A percentile compares a stretch with the other conserved stretches of the same genome.
Evolutionary conservation across 2,797 vertebrate species (phyloP).

Genomic region (Cyclopterus lumpus): DNA sequence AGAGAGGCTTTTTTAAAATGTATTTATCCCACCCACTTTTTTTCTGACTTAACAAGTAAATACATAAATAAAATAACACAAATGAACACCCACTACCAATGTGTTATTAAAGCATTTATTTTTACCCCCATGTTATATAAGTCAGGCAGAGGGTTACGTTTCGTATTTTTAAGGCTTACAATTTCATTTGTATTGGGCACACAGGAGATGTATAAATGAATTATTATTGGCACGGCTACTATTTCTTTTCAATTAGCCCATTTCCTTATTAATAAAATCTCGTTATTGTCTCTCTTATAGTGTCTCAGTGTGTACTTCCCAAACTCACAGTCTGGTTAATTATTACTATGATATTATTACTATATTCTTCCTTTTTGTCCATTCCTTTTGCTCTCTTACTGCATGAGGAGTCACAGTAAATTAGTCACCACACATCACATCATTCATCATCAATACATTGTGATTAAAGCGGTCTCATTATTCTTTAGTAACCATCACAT

Average conservation of each 20-base stretch:
- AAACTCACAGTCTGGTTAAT: constrained; percentile 6
- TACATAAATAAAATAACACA: constrained; percentile 29
- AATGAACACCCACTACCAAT: constrained; percentile 19
- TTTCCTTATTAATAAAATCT: neutral
- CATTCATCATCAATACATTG: constrained; percentile 16
- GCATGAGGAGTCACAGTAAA: constrained; percentile 4
- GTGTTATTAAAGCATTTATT: constrained; percentile 11
- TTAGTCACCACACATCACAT: constrained; percentile 28
- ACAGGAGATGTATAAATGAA: constrained; percentile 16
- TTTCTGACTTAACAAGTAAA: constrained; percentile 34
- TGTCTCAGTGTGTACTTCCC: constrained; percentile 2
- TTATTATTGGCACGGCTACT: neutral
- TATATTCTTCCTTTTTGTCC: constrained; percentile 1
- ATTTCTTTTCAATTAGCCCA: neutral
- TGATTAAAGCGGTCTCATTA: constrained; percentile 8
- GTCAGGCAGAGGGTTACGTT: neutral
- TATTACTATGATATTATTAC: too few relatives aligned
- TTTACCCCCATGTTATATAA: constrained; percentile 3
- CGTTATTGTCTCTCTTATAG: constrained; percentile 11
- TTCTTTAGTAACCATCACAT: constrained; percentile 14
- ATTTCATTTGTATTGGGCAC: constrained; percentile 7
- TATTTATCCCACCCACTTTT: constrained; percentile 34
- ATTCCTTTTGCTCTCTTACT: constrained; percentile 1
- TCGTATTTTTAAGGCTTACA: neutral
- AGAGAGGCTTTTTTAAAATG: constrained; percentile 19